Conservation (phyloP, 2,797 vertebrate genomes). For the Siniperca obscura region DNA sequence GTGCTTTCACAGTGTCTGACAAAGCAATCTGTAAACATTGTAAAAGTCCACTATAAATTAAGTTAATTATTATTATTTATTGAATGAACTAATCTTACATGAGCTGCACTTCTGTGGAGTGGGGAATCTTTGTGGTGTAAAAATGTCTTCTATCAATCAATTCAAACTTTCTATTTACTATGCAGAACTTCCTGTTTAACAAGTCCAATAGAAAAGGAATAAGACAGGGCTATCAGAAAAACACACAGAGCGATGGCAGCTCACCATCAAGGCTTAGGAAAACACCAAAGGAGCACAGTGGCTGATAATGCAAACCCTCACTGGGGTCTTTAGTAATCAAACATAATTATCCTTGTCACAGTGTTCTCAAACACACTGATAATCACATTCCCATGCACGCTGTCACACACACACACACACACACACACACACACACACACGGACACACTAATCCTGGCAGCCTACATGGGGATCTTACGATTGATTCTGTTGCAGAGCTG, state of each 20-base stretch:
- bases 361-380: conserved; percentile 75
- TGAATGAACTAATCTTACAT: conserved; percentile 20
- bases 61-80: conserved; percentile 35
- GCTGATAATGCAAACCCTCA: conserved; percentile 68
- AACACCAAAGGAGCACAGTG: conserved; percentile 63
- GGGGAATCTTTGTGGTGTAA: not conserved
- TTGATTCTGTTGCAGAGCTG: conserved; percentile 63
- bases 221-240: conserved; percentile 51
- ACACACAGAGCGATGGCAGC: conserved; percentile 50
- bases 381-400: conserved; percentile 56
- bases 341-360: conserved; percentile 80
- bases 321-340: conserved; percentile 77
- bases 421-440: conserved; percentile 10
- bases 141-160: conserved; percentile 22
- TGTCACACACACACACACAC: conserved; percentile 21
- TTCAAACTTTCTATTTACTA: conserved; percentile 37
- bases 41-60: conserved; percentile 18
- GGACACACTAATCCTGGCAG: conserved; percentile 42
- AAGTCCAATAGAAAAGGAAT: conserved; percentile 16
- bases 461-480: conserved; percentile 54
- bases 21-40: conserved; percentile 29
- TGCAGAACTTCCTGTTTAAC: conserved; percentile 43
- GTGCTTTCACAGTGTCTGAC: conserved; percentile 1
- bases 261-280: conserved; percentile 56
- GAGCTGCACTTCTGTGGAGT: not conserved